Evolutionary conservation across 1,140 invertebrate species (phyloP), one percentile per base, ranked within the genome.

Genomic region (Nylanderia fulva): DNA sequence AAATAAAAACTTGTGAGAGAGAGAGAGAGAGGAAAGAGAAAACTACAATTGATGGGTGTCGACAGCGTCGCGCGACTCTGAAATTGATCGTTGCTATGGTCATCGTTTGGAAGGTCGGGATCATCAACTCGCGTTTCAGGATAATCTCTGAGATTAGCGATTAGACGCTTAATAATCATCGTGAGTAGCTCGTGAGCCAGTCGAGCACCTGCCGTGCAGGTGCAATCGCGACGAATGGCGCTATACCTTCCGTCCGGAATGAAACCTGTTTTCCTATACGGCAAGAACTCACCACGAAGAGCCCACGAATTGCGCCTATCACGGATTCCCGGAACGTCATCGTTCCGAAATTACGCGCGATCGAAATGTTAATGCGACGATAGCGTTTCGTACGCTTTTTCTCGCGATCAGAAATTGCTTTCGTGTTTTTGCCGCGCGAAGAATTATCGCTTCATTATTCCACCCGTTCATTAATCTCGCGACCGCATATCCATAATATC

Each of bases 171-270:
- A 82, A 68, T 76, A 82, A 89, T 88, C 75, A 45, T 76, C 74
- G 85, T 82, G 64, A 79, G 39, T 52, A 58, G 58, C 56, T 56
- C 54, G 36, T 72, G 74, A 74, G 60, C 52, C 48, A n/a, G 33
- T 42, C 58, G 52, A 52, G 87, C 91, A 92, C 90, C 92, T 93
- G 91, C 87, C 84, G 68, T 64, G 90, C 92, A 91, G 91, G 92
- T 93, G 91, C 85, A 90, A 90, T 88, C 80, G 85, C 64, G 82
- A 85, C 86, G 63, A 52, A 56, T 45, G 36, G 36, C 42, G 63
- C 63, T 69, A n/a, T n/a, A 48, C 66, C 56, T 69, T 88, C 61
- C 61, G 60, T 21, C 60, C 33, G 68, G 60, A 76, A 76, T 88
- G 52, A 85, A 90, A 90, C 86, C 80, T 77, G 88, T 90, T 88